phyloP scores from a whole-genome alignment of 1,140 invertebrate genomes.

The Camponotus floridanus region DNA sequence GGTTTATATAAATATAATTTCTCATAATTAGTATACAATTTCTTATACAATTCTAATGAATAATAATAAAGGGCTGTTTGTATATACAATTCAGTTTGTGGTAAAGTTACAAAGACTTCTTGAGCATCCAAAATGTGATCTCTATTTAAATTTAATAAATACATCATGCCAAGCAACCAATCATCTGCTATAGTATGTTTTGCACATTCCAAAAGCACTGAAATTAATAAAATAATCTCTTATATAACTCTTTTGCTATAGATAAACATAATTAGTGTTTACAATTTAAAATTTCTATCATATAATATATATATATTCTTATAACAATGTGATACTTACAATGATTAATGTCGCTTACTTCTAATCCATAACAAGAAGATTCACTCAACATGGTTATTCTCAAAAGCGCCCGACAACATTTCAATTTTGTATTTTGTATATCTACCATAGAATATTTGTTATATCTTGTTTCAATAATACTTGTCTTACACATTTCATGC shows the following conservation, averaged over 20 bases:
- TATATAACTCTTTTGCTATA: constrained; percentile 21
- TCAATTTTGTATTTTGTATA: constrained; percentile 79
- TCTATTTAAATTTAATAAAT: constrained; percentile 80
- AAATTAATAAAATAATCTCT: constrained; percentile 67
- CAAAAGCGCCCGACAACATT: constrained; percentile 83
- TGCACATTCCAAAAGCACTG: constrained; percentile 83
- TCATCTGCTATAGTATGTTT: constrained; percentile 82
- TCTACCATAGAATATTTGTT: constrained; percentile 80
- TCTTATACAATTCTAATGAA: constrained; percentile 79
- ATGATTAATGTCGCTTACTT: constrained; percentile 82
- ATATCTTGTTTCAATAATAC: constrained; percentile 82
- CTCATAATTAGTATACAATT: constrained; percentile 64
- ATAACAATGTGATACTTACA: constrained; percentile 74
- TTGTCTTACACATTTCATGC: constrained; percentile 76
- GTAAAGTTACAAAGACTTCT: constrained; percentile 77
- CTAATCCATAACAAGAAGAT: constrained; percentile 81
- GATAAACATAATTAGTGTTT: constrained; percentile 26
- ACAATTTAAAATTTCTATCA: constrained; percentile 18
- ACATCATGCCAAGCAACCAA: constrained; percentile 81
- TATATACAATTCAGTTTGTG: constrained; percentile 76
- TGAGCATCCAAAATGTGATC: constrained; percentile 68
- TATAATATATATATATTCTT: background rate
- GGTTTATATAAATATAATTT: constrained; percentile 79
- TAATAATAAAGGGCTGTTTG: constrained; percentile 82
- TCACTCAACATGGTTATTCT: constrained; percentile 83